Evolutionary conservation across 2,888 invertebrate species (phyloP), one percentile per base, ranked within the genome.

Genomic region (Apeira syringaria): DNA sequence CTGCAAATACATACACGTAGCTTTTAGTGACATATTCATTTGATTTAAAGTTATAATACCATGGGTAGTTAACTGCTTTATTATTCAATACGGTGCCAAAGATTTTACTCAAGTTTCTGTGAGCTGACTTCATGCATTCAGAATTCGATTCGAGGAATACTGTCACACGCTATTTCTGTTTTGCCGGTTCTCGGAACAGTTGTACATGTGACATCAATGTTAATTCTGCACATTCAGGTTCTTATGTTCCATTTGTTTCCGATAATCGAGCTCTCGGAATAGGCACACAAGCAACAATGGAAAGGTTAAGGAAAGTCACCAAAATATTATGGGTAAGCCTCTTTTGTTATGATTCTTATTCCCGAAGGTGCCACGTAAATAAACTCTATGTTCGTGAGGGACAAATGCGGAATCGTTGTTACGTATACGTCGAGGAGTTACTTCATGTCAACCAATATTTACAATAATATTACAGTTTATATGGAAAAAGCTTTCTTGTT

Each of bases 131-230:
- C 2, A 41, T 26, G 34, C 34, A 36, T 43, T 31, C 56, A 60
- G 61, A 60, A 54, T 53, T 48, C 53, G 55, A 53, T 72, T 62
- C 64, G 56, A 50, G 49, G 62, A 70, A 72, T 61, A 53, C 43
- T 54, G 61, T 59, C 62, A 55, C 57, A 53, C 59, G 72, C 62
- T 77, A 77, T 74, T 77, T 73, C 59, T 58, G 70, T 61, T 31
- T 52, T 56, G 50, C 59, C 57, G 55, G 59, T 71, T 71, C 69
- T 50, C 49, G 66, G 74, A 71, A 74, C 58, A n/a, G n/a, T n/a
- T 57, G 39, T 56, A 47, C 44, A 30, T 47, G 37, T 37, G 43
- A 27, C 36, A 39, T 35, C 39, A 40, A 32, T 27, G 30, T 35
- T 9, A 5, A 36, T 36, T 43, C 43, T 36, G 37, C 25, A 37